Evolutionary conservation across 2,888 invertebrate species (phyloP), one percentile per base, ranked within the genome.

Genomic region (Himalopsyche kuldschensis): DNA sequence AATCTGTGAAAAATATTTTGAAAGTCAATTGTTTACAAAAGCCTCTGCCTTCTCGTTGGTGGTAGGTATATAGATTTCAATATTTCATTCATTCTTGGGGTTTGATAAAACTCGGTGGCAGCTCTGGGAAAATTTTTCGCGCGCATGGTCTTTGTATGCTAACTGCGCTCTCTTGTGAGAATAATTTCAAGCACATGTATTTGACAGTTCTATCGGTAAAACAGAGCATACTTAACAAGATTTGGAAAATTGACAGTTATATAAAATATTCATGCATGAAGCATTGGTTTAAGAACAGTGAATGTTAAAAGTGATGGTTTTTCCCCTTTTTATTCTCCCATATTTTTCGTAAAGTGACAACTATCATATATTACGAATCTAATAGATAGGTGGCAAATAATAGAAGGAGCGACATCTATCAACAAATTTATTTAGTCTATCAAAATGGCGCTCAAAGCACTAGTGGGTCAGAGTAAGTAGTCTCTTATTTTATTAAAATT

Each of bases 381-480:
- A 41, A 41, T 41, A 35, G 8, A 6, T 35, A 35, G 8, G 8
- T 35, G 35, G 6, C 8, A 35, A 35, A 35, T 10, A 8, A 35
- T 35, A 41, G 15, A 69, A 76, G 20, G 77, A n/a, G 24, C 32
- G 78, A 63, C 83, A 80, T 83, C 83, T 83, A 77, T 80, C 79
- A 77, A 63, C 20, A 4, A 24, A 24, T 30, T n/a, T 35, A 77
- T 47, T 77, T 31, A 75, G 75, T 79, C 75, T 41, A 78, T 88
- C 92, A 94, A 93, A 92, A 97, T 97, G 96, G 96, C 96, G 92
- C 93, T 97, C 89, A 97, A 97, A 93, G 94, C 94, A 90, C 94
- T 95, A 90, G 96, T 97, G 89, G 96, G 96, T 87, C 95, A 95
- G 92, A 97, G 96, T 96, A 91, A 96, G 96, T 96, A 79, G 47